Evolutionary conservation across 1,140 invertebrate species (phyloP), one percentile per base, ranked within the genome.

Genomic region (Neodiprion pinetum): DNA sequence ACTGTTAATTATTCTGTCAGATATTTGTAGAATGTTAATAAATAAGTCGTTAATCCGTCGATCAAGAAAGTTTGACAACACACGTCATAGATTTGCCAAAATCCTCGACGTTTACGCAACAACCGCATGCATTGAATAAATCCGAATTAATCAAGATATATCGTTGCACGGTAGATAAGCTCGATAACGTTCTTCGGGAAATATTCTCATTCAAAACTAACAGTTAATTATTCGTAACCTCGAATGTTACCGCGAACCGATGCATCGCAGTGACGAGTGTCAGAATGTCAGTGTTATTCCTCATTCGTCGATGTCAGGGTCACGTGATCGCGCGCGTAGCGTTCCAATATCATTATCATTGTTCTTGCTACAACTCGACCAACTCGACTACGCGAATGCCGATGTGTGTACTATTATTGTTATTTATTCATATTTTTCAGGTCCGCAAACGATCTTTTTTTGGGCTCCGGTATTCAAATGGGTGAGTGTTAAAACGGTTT

Each of bases 391-490:
- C 61, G 48, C 7, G 21, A 74, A 69, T 14, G 47, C 10, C 49
- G 9, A 69, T 11, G 50, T 71, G 48, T 48, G 50, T 50, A 40
- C 28, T 40, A 40, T 40, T 40, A 5, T 40, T 40, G 28, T 40
- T 3, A 40, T 40, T 40, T 61, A 61, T 79, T 81, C 79, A 80
- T 75, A 77, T 78, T 84, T 91, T 91, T 72, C 86, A 97, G 96
- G 96, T 87, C 96, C 96, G 23, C 97, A 98, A 91, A 98, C 97
- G 9, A 93, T 98, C 77, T 98, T 98, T 89, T 98, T 98, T 88
- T 98, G 97, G 97, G 96, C 97, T 65, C 97, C 97, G 72, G 90
- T 92, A 67, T 96, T 97, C 80, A 98, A 98, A 95, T 98, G 97
- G 97, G 96, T 98, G 92, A 92, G 92, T 89, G 75, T 78, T 40